Percentiles rank a stretch among this genome's conserved stretches.
These are phyloP conservation scores for Neolamprologus fasciatus DNA, from an alignment of 2,113 vertebrate species.

Conservation along the genomic window DNA sequence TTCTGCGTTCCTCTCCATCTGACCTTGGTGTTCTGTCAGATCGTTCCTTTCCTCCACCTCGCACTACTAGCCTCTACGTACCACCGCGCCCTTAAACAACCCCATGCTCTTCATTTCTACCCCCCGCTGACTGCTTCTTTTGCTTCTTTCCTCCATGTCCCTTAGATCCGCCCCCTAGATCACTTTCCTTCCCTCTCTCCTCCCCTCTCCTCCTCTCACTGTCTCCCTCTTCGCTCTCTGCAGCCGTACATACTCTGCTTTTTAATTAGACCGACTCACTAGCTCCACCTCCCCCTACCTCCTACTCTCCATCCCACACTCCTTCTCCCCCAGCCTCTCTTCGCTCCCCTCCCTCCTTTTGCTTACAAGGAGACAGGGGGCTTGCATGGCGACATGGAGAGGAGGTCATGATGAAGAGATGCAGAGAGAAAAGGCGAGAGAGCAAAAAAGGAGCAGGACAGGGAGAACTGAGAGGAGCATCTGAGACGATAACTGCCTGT, in stretches of 20 bases:
- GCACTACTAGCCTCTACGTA: background rate
- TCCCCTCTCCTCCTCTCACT: slow-evolving; percentile 16
- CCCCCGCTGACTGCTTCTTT: slow-evolving; percentile 10
- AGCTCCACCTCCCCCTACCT: slow-evolving; percentile 53
- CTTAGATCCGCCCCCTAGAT: slow-evolving; percentile 39
- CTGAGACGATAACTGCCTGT: slow-evolving; percentile 62
- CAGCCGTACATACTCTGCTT: slow-evolving; percentile 72
- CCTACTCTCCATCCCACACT: slow-evolving; percentile 17
- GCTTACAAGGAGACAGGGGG: slow-evolving; percentile 45
- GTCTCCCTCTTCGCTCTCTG: slow-evolving; percentile 49
- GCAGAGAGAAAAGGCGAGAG: slow-evolving; percentile 29
- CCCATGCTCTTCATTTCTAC: slow-evolving; percentile 10
- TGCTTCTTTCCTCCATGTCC: slow-evolving; percentile 6
- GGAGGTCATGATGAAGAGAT: slow-evolving; percentile 61
- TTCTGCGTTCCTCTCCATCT: slow-evolving; percentile 51
- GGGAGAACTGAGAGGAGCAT: slow-evolving; percentile 46
- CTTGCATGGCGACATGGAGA: slow-evolving; percentile 50
- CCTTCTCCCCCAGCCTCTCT: background rate
- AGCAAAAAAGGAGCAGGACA: slow-evolving; percentile 13
- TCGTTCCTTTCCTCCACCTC: slow-evolving; percentile 11
- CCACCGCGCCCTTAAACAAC: background rate
- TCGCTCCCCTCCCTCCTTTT: background rate
- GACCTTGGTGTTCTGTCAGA: slow-evolving; percentile 60
- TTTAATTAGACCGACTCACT: slow-evolving; percentile 71
- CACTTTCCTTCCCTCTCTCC: slow-evolving; percentile 30